A percentile compares a stretch with the other conserved stretches of the same genome.
phyloP scores from a whole-genome alignment of 2,113 vertebrate genomes.

The Illadopsis cleaveri region DNA sequence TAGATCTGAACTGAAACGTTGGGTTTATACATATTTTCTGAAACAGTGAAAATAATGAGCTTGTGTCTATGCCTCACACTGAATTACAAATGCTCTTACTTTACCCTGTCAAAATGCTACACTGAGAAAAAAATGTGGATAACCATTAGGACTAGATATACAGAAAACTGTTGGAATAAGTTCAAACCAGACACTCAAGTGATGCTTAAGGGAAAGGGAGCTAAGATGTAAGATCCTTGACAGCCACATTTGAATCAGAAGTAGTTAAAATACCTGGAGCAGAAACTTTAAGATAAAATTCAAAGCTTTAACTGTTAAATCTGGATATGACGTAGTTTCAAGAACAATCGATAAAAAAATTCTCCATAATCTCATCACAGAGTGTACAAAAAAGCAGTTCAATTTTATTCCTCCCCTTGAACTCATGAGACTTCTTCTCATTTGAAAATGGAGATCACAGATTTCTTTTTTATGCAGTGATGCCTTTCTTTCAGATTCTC shows the following conservation, averaged over 20 bases:
- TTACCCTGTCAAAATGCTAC: neutral
- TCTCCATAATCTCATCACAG: neutral
- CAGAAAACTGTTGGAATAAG: fast-evolving
- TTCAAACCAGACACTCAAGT: neutral
- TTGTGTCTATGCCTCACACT: neutral
- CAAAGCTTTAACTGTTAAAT: neutral
- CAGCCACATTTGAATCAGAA: neutral
- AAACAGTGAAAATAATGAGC: neutral
- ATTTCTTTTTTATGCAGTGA: neutral
- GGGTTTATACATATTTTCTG: neutral
- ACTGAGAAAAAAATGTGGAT: neutral
- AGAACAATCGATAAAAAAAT: neutral
- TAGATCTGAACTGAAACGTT: neutral
- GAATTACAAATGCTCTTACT: neutral
- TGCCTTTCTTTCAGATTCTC: neutral
- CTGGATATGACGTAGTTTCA: neutral
- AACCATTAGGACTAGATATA: neutral
- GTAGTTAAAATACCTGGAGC: neutral
- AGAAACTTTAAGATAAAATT: neutral
- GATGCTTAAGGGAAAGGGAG: neutral
- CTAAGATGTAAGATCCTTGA: neutral
- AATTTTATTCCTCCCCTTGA: neutral
- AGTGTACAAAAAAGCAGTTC: neutral
- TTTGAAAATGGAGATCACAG: neutral
- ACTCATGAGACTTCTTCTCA: neutral